Percentiles rank a stretch among this genome's conserved stretches.
phyloP scores from a whole-genome alignment of 2,113 vertebrate genomes.

The zebrafish (Danio rerio) region GRCz12tu NC_133200.1:22280501-22281000 shows the following conservation, averaged over 20 bases:
- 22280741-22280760: neutral
- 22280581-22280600: neutral
- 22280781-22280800: too few relatives aligned
- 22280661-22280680: neutral
- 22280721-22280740: neutral
- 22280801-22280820: too few relatives aligned
- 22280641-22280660: neutral
- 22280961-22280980: too few relatives aligned
- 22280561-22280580: neutral
- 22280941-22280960: too few relatives aligned
- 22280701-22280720: neutral
- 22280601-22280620: neutral
- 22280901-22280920: too few relatives aligned
- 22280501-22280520: slow-evolving; percentile 52
- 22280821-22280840: too few relatives aligned
- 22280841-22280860: too few relatives aligned
- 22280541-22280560: neutral
- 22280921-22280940: too few relatives aligned
- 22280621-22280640: neutral
- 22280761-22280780: neutral
- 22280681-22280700: neutral
- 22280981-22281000: too few relatives aligned
- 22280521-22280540: neutral
- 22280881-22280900: too few relatives aligned
- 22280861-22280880: too few relatives aligned